A percentile compares a stretch with the other conserved stretches of the same genome.
phyloP scores from a whole-genome alignment of 2,888 invertebrate genomes.

The Autographa pulchrina region DNA sequence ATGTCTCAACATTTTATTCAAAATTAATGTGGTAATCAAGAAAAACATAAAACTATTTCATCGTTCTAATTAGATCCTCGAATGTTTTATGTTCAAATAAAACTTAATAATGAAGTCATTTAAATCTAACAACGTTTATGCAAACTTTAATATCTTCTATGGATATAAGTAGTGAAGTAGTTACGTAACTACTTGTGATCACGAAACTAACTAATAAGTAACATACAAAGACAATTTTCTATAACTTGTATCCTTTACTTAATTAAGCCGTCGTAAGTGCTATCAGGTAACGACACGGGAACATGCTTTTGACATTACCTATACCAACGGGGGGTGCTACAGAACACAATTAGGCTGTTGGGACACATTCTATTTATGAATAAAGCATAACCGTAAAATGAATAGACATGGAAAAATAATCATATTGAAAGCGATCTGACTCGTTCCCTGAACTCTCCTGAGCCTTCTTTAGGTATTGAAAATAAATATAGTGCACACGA shows the following conservation, averaged over 20 bases:
- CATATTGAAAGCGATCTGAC: constrained; percentile 65
- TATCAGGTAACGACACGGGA: constrained; percentile 45
- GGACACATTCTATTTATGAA: constrained; percentile 65
- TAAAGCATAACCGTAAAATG: constrained; percentile 58
- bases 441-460: constrained; percentile 29
- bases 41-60: constrained; percentile 25
- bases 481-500: constrained; percentile 19
- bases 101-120: constrained; percentile 18
- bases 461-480: constrained; percentile 18
- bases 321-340: constrained; percentile 49
- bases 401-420: constrained; percentile 69
- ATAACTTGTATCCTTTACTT: constrained; percentile 64
- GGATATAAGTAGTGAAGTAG: background rate
- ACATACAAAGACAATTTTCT: constrained; percentile 52
- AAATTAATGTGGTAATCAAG: background rate
- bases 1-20: background rate
- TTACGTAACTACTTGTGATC: constrained; percentile 12
- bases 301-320: constrained; percentile 62
- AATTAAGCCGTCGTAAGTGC: constrained; percentile 67
- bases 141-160: background rate
- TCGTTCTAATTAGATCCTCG: constrained; percentile 26
- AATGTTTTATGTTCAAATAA: constrained; percentile 36
- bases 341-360: constrained; percentile 62
- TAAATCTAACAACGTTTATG: constrained; percentile 1
- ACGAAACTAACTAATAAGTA: constrained; percentile 19